Evolutionary conservation across 2,797 vertebrate species (phyloP), one percentile per base, ranked within the genome.

Genomic region (Allobates femoralis): DNA sequence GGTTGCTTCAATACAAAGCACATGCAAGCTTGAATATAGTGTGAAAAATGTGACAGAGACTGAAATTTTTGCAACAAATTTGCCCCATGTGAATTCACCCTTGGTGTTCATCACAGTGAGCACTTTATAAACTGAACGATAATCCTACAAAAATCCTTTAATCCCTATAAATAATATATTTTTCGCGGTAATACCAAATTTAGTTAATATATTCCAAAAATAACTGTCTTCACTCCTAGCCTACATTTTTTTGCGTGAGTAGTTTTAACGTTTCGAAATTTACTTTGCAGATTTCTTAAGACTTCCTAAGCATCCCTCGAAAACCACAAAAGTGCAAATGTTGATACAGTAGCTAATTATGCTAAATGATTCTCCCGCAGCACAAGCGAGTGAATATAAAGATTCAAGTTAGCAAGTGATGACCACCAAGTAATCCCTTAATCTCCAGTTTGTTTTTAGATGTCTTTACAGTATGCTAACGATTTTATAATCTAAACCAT

Each of bases 291-390:
- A 73, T n/a, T 56, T 83, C 37, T 6, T 56, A 73, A 56, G 73
- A 71, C 51, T 56, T 83, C 64, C 66, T 69, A 83, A 79, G 34
- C 55, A 84, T 67, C 46, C 28, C 67, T 58, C 37, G 34, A 34
- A 86, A 86, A 86, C 79, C 85, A 77, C 85, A 81, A 86, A 69
- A 69, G 46, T 67, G 60, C 60, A 82, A 56, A 77, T 67, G 85
- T 32, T 82, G 69, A 86, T 86, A 80, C 60, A 80, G 79, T 80
- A 76, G 71, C 79, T 76, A 77, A 82, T 86, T 82, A 82, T 73
- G 34, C 51, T 87, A 87, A 83, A 67, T 83, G 80, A 69, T 86
- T 79, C 67, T 86, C 66, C 32, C 77, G 55, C 30, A 34, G 66
- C 78, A 86, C 26, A 11, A 86, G 78, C 21, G 62, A 56, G 73